phyloP scores from a whole-genome alignment of 2,888 invertebrate species.

The Eristalinus aeneus region DNA sequence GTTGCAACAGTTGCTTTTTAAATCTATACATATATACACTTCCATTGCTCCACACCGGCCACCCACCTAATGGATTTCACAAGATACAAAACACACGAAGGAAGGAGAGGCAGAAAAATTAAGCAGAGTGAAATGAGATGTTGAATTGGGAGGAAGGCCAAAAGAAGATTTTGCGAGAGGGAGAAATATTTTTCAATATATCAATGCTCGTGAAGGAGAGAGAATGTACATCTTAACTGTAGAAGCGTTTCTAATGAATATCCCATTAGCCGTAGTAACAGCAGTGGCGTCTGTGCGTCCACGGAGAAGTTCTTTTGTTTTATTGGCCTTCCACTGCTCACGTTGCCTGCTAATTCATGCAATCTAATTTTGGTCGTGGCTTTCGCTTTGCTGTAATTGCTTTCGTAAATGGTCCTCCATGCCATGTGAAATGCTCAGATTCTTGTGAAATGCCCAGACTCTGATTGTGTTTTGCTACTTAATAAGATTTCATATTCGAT shows the following conservation, averaged over 20 bases:
- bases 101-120: not conserved
- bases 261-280: constrained; percentile 33
- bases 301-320: not conserved
- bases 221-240: not conserved
- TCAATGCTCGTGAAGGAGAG: not conserved
- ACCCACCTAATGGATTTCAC: constrained; percentile 56
- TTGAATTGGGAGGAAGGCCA: not conserved
- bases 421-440: not conserved
- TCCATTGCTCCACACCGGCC: constrained; percentile 19
- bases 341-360: not conserved
- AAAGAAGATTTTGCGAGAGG: not conserved
- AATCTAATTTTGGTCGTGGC: not conserved
- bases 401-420: not conserved
- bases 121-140: not conserved
- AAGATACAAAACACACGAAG: not conserved
- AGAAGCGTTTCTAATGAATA: constrained; percentile 38
- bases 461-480: constrained; percentile 8
- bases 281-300: not conserved
- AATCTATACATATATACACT: constrained; percentile 21
- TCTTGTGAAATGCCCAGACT: not conserved
- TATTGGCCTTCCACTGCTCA: not conserved
- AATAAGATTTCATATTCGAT: constrained; percentile 3
- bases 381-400: constrained; percentile 2
- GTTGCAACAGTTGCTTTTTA: constrained; percentile 60
- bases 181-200: constrained; percentile 37